Conservation (phyloP, 2,113 vertebrate species). For the Mastomys coucha region DNA sequence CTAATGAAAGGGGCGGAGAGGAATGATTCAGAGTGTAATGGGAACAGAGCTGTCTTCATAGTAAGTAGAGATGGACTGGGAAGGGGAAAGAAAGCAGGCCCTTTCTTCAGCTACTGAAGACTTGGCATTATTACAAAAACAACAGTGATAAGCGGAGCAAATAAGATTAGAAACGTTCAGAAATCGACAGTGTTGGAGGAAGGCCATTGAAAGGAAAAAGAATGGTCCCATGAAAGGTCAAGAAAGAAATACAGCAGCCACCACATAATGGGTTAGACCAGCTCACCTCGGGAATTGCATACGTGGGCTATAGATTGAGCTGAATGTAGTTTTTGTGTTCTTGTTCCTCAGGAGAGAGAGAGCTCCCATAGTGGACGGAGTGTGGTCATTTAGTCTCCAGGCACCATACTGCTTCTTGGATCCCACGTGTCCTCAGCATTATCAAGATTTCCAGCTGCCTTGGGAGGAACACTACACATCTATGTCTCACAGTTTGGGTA, state of each 20-base stretch:
- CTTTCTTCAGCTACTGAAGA: neutral
- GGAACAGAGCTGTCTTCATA: neutral
- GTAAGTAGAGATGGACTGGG: neutral
- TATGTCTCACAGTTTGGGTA: neutral
- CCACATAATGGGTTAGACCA: neutral
- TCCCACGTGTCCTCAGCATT: neutral
- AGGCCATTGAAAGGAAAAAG: neutral
- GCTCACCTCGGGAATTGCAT: neutral
- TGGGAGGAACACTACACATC: neutral
- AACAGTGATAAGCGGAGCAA: neutral
- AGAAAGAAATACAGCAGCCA: neutral
- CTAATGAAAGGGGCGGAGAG: neutral
- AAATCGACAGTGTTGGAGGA: neutral
- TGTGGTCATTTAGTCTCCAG: slow-evolving; percentile 90
- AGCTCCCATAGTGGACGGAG: slow-evolving; percentile 95
- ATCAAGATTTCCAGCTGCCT: slow-evolving; percentile 29
- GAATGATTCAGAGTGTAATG: neutral
- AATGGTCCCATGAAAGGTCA: neutral
- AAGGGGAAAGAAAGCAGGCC: neutral
- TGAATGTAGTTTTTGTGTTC: slow-evolving; percentile 51
- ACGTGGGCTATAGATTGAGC: neutral
- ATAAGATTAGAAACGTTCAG: neutral
- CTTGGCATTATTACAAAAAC: neutral
- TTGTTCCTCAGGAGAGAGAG: slow-evolving; percentile 89
- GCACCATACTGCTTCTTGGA: neutral